These are phyloP conservation scores for Coryphaenoides rupestris DNA, from an alignment of 2,113 vertebrate species.

Conservation along the genomic window DNA sequence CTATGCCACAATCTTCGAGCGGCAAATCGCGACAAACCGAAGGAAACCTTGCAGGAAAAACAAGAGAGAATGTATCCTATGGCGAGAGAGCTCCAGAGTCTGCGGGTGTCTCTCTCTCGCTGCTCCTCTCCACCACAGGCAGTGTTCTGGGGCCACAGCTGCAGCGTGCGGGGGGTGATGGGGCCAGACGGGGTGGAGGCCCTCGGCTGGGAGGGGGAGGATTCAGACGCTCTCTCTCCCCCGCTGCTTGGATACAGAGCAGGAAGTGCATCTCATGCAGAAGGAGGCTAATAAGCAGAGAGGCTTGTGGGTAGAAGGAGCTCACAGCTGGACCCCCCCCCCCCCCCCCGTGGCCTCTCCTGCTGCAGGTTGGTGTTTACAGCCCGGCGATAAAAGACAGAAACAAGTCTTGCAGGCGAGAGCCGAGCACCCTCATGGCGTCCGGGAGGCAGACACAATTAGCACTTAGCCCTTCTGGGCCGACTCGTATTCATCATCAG, in stretches of 20 bases:
- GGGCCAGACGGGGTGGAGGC: constrained; percentile 47
- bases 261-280: constrained; percentile 58
- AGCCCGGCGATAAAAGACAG: constrained; percentile 48
- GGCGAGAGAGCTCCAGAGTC: too few relatives aligned
- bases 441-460: too few relatives aligned
- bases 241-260: constrained; percentile 44
- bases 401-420: constrained; percentile 28
- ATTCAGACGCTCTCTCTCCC: constrained; percentile 54
- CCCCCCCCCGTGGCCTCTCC: constrained; percentile 48
- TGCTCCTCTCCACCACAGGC: constrained; percentile 22
- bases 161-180: constrained; percentile 50
- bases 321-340: constrained; percentile 50
- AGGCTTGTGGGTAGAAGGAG: constrained; percentile 55
- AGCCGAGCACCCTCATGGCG: neutral
- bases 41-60: too few relatives aligned
- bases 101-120: too few relatives aligned
- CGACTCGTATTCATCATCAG: too few relatives aligned
- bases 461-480: too few relatives aligned
- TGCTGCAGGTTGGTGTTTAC: constrained; percentile 55
- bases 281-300: constrained; percentile 42
- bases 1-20: too few relatives aligned
- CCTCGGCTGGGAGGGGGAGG: constrained; percentile 44
- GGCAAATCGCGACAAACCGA: too few relatives aligned
- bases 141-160: constrained; percentile 61
- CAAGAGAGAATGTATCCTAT: too few relatives aligned